Percentiles rank a stretch among this genome's conserved stretches.
Conservation (phyloP, 2,888 invertebrate species). For the Meta bourneti region DNA sequence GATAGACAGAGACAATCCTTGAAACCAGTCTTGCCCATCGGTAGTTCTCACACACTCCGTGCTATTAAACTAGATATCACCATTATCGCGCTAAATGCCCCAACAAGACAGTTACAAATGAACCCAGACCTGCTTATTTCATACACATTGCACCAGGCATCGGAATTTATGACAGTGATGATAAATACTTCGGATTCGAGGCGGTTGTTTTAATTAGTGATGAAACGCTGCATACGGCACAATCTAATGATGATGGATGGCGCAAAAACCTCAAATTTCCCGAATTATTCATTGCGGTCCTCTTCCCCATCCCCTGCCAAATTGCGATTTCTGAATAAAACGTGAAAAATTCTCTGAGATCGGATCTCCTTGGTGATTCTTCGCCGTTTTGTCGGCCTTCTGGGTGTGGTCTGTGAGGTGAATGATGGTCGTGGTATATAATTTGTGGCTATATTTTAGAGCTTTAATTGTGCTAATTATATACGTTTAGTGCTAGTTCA, state of each 20-base stretch:
- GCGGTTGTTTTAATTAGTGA: constrained; percentile 66
- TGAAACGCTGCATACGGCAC: constrained; percentile 43
- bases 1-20: no score
- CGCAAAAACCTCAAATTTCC: neutral
- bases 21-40: no score
- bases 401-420: constrained; percentile 1
- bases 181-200: constrained; percentile 44
- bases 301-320: neutral
- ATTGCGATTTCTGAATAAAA: neutral
- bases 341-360: neutral
- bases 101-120: neutral
- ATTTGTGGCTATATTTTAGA: constrained; percentile 50
- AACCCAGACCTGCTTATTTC: no score
- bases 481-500: neutral
- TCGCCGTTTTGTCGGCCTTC: neutral
- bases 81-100: neutral
- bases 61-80: neutral
- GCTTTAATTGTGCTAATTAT: constrained; percentile 49
- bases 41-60: no score
- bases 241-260: constrained; percentile 51
- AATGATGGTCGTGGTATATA: neutral
- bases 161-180: constrained; percentile 63
- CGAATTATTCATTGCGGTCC: neutral
- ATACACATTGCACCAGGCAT: no score
- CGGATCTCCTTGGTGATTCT: neutral